These are phyloP conservation scores for Axea sp. DNA, from an alignment of 2,888 invertebrate genomes.

Conservation along the genomic window DNA sequence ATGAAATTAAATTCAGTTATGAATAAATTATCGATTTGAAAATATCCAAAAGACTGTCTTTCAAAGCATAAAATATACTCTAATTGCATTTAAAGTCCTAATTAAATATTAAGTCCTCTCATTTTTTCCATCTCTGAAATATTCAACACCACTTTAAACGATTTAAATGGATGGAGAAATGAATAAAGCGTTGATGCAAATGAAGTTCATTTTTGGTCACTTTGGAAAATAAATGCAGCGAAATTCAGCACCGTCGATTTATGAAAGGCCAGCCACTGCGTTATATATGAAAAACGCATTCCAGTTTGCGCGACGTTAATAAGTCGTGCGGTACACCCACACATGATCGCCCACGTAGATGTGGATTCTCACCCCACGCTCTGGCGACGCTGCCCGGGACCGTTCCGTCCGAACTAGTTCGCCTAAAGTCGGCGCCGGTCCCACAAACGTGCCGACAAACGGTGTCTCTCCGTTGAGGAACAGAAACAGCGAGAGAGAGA, in stretches of 20 bases:
- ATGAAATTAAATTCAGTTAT: no score
- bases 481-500: slow-evolving; percentile 8
- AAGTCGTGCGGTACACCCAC: slow-evolving; percentile 59
- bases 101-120: background rate
- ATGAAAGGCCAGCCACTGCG: slow-evolving; percentile 28
- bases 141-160: background rate
- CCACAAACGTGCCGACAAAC: slow-evolving; percentile 78
- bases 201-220: background rate
- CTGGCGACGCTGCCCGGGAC: slow-evolving; percentile 52
- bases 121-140: background rate
- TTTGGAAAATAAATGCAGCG: slow-evolving; percentile 27
- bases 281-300: slow-evolving; percentile 52
- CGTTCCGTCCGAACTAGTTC: slow-evolving; percentile 63
- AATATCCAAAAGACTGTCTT: no score
- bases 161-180: slow-evolving; percentile 2
- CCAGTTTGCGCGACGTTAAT: slow-evolving; percentile 60
- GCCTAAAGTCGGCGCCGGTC: slow-evolving; percentile 74
- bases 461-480: slow-evolving; percentile 71
- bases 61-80: no score
- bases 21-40: no score
- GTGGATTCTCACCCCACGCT: slow-evolving; percentile 56
- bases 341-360: slow-evolving; percentile 58
- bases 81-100: background rate
- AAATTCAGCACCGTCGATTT: slow-evolving; percentile 20
- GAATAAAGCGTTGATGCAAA: slow-evolving; percentile 3